phyloP scores from a whole-genome alignment of 2,113 vertebrate species.

The Hucho hucho region DNA sequence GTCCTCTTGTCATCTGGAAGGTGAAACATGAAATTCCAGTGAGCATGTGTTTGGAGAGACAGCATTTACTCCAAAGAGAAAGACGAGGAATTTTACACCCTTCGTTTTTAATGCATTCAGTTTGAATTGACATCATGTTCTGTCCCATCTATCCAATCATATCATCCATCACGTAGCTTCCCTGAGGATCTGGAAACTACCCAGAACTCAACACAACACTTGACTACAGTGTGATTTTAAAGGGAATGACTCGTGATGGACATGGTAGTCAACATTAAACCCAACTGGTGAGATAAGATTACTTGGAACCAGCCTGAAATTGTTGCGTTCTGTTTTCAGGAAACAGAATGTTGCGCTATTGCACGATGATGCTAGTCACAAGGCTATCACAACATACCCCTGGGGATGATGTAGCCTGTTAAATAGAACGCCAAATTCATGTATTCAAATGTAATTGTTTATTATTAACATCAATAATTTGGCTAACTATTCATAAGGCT shows the following conservation, averaged over 20 bases:
- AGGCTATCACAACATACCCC: neutral
- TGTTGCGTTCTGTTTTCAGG: too few species aligned
- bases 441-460: neutral
- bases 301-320: too few species aligned
- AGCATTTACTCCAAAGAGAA: neutral
- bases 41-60: neutral
- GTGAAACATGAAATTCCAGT: neutral
- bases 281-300: neutral
- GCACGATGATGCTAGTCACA: too few species aligned
- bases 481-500: fast-evolving
- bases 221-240: neutral
- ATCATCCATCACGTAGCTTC: neutral
- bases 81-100: neutral
- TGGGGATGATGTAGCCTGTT: neutral
- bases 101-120: neutral
- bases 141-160: neutral
- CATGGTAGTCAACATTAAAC: neutral
- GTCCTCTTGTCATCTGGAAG: neutral
- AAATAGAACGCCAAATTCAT: neutral
- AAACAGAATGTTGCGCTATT: too few species aligned
- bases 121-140: neutral
- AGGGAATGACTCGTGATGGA: neutral
- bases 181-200: neutral
- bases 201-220: neutral
- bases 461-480: too few species aligned